phyloP scores from a whole-genome alignment of 2,888 invertebrate genomes.

The Drosophila diplacantha region DNA sequence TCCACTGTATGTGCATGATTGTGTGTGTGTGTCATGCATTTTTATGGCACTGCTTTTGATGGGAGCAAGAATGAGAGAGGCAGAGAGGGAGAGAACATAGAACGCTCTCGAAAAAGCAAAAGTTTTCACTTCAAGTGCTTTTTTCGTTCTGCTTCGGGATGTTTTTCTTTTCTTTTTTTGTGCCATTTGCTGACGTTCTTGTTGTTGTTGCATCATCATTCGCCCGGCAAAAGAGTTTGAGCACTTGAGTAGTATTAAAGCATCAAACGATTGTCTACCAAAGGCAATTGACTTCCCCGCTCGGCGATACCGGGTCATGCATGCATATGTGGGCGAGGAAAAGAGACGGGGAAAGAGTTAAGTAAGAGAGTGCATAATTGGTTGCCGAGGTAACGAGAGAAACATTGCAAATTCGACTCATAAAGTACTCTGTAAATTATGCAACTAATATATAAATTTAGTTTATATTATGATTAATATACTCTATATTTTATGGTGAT shows the following conservation, averaged over 20 bases:
- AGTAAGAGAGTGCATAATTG: neutral
- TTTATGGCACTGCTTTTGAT: conserved; percentile 24
- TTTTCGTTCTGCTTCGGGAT: conserved; percentile 44
- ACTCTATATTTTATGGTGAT: no score
- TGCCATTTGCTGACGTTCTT: conserved; percentile 19
- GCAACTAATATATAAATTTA: neutral
- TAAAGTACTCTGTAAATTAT: neutral
- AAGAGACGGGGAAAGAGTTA: neutral
- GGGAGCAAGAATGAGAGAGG: neutral
- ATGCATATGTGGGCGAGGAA: conserved; percentile 3
- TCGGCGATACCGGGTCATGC: conserved; percentile 11
- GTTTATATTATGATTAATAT: no score
- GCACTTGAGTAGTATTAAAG: conserved; percentile 65
- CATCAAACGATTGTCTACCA: conserved; percentile 57
- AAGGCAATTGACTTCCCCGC: conserved; percentile 25
- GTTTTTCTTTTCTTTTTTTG: conserved; percentile 26
- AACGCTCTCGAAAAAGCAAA: conserved; percentile 45
- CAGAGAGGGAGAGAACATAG: neutral
- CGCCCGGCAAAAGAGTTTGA: conserved; percentile 55
- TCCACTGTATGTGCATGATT: neutral
- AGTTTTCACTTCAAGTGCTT: conserved; percentile 60
- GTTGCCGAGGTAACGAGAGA: neutral
- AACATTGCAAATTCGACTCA: neutral
- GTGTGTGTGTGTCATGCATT: conserved; percentile 28
- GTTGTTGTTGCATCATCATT: conserved; percentile 34